Evolutionary conservation across 2,888 invertebrate species (phyloP).

Genomic region (Pheosia gnoma): DNA sequence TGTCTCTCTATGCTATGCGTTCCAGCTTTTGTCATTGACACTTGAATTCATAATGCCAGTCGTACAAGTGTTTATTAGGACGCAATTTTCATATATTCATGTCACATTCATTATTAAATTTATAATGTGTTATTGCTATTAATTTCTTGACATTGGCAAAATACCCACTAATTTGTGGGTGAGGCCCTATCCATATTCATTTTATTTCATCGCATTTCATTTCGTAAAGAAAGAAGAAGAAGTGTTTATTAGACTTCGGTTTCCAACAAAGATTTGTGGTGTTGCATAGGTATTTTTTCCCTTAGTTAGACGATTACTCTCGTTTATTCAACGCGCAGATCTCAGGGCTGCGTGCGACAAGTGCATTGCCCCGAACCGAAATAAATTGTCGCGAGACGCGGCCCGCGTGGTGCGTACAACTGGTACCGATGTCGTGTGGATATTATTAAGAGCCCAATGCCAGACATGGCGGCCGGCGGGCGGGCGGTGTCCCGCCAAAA

Average conservation of each 20-base stretch:
- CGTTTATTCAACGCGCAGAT: constrained; percentile 67
- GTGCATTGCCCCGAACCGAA: constrained; percentile 83
- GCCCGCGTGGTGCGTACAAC: constrained; percentile 74
- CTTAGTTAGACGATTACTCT: constrained; percentile 68
- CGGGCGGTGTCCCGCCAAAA: constrained; percentile 60
- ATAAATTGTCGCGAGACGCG: constrained; percentile 79
- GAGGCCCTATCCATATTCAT: no score
- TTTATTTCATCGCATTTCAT: no score
- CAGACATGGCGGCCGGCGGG: constrained; percentile 51
- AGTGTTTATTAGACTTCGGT: background rate
- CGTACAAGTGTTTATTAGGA: no score
- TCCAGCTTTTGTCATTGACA: constrained; percentile 14
- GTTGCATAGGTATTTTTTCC: constrained; percentile 31
- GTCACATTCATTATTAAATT: no score
- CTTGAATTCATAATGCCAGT: no score
- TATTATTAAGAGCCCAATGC: constrained; percentile 49
- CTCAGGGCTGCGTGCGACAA: constrained; percentile 76
- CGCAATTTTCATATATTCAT: no score
- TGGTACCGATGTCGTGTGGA: constrained; percentile 69
- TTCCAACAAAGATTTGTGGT: background rate
- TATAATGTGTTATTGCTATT: no score
- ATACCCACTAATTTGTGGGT: no score
- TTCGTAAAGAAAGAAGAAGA: background rate
- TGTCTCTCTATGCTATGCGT: background rate
- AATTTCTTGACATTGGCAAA: no score